Evolutionary conservation across 2,797 vertebrate genomes (phyloP).

Genomic region (Lophotriccus pileatus): DNA sequence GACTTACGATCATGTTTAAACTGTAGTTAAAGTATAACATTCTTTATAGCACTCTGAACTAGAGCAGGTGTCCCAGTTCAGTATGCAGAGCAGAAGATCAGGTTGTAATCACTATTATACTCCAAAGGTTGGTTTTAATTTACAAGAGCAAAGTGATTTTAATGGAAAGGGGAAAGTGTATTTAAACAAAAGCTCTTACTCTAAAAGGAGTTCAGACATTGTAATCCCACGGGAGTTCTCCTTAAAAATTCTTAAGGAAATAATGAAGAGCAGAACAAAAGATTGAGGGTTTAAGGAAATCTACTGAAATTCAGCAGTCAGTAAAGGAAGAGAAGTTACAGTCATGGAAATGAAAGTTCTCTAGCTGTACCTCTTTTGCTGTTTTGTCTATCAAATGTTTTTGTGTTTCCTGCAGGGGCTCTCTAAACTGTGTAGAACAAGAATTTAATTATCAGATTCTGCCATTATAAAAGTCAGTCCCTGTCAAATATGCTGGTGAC

Average conservation of each 20-base stretch:
- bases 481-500: background rate
- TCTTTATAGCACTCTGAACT: background rate
- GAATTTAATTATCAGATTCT: background rate
- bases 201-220: background rate
- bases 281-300: background rate
- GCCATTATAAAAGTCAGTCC: background rate
- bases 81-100: background rate
- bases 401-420: background rate
- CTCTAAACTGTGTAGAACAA: background rate
- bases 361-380: background rate
- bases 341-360: background rate
- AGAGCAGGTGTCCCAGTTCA: background rate
- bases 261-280: background rate
- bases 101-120: conserved; percentile 25
- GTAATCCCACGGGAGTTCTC: background rate
- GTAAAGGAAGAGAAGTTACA: background rate
- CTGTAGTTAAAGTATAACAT: background rate
- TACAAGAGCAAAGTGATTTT: conserved; percentile 29
- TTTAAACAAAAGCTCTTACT: conserved; percentile 41
- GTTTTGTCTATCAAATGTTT: background rate
- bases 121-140: conserved; percentile 52
- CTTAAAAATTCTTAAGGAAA: background rate
- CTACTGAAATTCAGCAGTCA: background rate
- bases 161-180: conserved; percentile 11
- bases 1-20: background rate